These are phyloP conservation scores for Microtus oregoni DNA, from an alignment of 2,113 vertebrate species.

Conservation along the genomic window DNA sequence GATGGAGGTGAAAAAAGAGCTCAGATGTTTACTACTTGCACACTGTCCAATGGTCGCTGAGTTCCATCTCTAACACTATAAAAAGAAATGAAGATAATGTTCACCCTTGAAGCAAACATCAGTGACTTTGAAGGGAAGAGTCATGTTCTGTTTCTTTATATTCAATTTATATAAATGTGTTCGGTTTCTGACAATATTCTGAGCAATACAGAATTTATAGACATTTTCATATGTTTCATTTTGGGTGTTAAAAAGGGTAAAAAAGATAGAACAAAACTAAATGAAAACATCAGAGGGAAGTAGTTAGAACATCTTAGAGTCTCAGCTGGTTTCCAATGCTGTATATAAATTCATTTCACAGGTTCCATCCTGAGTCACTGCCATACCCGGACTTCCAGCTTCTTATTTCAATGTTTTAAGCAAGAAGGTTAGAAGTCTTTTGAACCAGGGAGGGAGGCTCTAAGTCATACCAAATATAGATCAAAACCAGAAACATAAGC, in stretches of 20 bases:
- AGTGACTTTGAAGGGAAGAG: neutral
- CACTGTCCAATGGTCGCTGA: neutral
- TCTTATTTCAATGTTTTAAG: neutral
- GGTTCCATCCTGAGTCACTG: neutral
- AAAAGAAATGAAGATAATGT: neutral
- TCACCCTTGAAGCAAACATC: conserved; percentile 1
- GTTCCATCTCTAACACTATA: neutral
- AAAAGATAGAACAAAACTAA: conserved; percentile 16
- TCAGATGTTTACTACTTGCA: neutral
- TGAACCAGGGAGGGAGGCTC: neutral
- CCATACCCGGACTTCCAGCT: neutral
- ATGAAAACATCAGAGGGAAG: neutral
- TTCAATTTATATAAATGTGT: neutral
- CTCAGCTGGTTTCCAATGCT: neutral
- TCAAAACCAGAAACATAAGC: conserved; percentile 46
- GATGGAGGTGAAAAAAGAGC: neutral
- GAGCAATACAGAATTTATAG: neutral
- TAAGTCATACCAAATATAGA: neutral
- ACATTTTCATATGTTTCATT: neutral
- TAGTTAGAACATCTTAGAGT: conserved; percentile 33
- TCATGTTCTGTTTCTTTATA: neutral
- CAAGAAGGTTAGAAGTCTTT: neutral
- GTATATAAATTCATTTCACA: neutral
- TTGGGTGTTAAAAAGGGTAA: conserved; percentile 15
- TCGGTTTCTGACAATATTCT: conserved; percentile 26